Percentiles rank a stretch among this genome's conserved stretches.
phyloP scores from a whole-genome alignment of 2,888 invertebrate genomes.

The Eupithecia vulgata region DNA sequence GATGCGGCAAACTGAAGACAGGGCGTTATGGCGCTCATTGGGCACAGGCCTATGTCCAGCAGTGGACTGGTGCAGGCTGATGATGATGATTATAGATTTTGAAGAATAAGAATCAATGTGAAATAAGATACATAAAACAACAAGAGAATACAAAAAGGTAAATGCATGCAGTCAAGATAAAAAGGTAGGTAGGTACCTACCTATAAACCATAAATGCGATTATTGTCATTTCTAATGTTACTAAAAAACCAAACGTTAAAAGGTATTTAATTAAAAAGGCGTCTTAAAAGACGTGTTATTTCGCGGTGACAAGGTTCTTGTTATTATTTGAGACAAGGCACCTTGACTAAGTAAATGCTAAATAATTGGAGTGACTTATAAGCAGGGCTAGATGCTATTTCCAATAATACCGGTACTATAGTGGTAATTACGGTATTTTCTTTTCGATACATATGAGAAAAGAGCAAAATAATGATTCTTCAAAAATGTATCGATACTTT shows the following conservation, averaged over 20 bases:
- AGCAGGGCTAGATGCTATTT: background rate
- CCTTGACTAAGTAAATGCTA: background rate
- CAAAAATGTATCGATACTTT: too few relatives aligned
- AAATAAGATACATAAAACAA: background rate
- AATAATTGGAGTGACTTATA: constrained; percentile 3
- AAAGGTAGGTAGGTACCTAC: background rate
- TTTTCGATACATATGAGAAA: too few relatives aligned
- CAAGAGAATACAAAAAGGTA: background rate
- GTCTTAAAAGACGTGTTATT: background rate
- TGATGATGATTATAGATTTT: too few relatives aligned
- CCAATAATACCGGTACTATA: too few relatives aligned
- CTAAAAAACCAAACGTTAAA: background rate
- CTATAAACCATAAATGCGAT: background rate
- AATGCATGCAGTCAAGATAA: background rate
- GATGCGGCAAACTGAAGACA: too few relatives aligned
- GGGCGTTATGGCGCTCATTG: too few relatives aligned
- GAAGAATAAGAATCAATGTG: too few relatives aligned
- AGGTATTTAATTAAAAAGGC: background rate
- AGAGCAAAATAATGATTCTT: too few relatives aligned
- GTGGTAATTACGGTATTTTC: too few relatives aligned
- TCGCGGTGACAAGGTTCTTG: background rate
- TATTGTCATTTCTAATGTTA: background rate
- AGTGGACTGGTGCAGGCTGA: too few relatives aligned
- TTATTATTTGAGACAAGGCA: constrained; percentile 4
- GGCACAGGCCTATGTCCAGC: too few relatives aligned